A percentile compares a stretch with the other conserved stretches of the same genome.
phyloP scores from a whole-genome alignment of 2,888 invertebrate genomes.

The Cephalotes varians region DNA sequence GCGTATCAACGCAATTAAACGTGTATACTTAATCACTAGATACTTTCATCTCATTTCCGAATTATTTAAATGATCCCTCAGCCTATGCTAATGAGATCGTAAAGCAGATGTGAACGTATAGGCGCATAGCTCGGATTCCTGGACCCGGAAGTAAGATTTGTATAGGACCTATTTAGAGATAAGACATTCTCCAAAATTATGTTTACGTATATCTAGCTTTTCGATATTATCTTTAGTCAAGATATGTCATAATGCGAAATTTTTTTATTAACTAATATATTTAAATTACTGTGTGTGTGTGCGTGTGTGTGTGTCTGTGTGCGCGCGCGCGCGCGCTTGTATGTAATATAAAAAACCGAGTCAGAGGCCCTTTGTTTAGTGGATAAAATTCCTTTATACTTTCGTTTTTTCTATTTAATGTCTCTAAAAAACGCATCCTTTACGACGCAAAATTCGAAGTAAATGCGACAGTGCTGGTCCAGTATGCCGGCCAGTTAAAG shows the following conservation, averaged over 20 bases:
- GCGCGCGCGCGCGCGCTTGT: neutral
- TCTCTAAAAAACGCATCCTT: neutral
- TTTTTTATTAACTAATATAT: conserved; percentile 13
- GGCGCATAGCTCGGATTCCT: conserved; percentile 31
- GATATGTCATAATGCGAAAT: conserved; percentile 16
- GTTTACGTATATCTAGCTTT: conserved; percentile 8
- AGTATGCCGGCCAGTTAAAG: conserved; percentile 61
- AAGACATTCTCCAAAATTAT: conserved; percentile 8
- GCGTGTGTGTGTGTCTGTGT: neutral
- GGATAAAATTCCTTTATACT: neutral
- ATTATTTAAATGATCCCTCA: conserved; percentile 43
- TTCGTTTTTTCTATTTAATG: neutral
- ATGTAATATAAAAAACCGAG: neutral
- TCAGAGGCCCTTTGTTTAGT: neutral
- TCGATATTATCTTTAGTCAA: conserved; percentile 18
- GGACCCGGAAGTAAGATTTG: conserved; percentile 30
- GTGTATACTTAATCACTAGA: conserved; percentile 61
- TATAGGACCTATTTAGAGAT: conserved; percentile 12
- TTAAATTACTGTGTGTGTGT: neutral
- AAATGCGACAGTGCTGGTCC: conserved; percentile 53
- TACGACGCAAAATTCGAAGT: conserved; percentile 48
- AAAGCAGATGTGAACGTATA: conserved; percentile 20
- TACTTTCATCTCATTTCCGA: conserved; percentile 69
- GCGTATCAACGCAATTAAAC: conserved; percentile 31
- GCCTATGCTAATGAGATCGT: neutral